Base-by-base conservation (phyloP, 2,797 vertebrate genomes). In the Cuculus canorus region DNA sequence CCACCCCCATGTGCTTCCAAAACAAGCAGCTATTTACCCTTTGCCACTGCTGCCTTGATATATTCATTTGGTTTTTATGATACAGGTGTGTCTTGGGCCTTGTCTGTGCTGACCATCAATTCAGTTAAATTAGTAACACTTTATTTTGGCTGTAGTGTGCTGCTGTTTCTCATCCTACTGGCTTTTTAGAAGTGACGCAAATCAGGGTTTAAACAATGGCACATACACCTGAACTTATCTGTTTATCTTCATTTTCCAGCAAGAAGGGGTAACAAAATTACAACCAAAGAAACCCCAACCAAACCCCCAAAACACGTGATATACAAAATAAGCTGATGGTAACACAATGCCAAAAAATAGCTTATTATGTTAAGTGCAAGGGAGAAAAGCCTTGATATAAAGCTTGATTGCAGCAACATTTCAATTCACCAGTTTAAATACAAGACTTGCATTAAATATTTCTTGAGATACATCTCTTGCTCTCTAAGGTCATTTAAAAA, bases 351-450 rank as follows among this genome's bases (percentile, higher is more conserved):
- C 97, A 98, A 98, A 39, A 98, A 98, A 98, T 98, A 98, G 98
- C 97, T 98, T 97, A 97, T 97, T 94, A 98, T 97, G 94, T 96
- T 98, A 99, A 99, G 99, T 99, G 98, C 99, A 99, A 98, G 98
- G 97, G 97, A 98, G 97, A 98, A 97, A 98, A 98, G 97, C 98
- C 98, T 98, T 97, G 97, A 98, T 98, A 98, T 97, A 98, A 99
- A 99, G 98, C 98, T 97, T 96, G 97, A 98, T 98, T 97, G 98
- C 98, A 98, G 98, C 98, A 97, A 98, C 96, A 95, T 97, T 97
- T 97, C 88, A 90, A 97, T 97, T 97, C 98, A 98, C 95, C 93
- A 96, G 97, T 97, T 99, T 99, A 99, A 99, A 99, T 98, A 99
- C 97, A 97, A 98, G 97, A 98, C 98, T 98, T 98, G 98, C 98